Evolutionary conservation across 2,113 vertebrate species (phyloP).

Genomic region (Ginglymostoma cirratum): DNA sequence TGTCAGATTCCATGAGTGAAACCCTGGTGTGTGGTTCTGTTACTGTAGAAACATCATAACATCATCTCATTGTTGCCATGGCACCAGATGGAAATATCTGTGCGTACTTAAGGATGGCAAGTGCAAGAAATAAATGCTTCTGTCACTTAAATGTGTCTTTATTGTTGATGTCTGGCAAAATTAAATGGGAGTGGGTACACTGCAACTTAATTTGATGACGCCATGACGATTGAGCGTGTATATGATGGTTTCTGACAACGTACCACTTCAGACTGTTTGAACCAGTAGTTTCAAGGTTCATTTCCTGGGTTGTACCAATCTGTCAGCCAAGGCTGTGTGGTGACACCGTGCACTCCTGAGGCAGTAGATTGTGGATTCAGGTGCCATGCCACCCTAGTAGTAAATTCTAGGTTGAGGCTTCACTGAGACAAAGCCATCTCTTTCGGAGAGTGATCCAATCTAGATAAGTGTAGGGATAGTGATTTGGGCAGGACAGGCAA

Average conservation of each 20-base stretch:
- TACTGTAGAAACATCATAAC: constrained; percentile 28
- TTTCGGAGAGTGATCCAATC: too few relatives aligned
- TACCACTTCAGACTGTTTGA: not conserved
- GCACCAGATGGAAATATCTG: not conserved
- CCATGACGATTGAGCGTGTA: not conserved
- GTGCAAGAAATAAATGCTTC: not conserved
- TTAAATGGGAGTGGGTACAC: not conserved
- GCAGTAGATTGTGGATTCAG: not conserved
- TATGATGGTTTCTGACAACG: not conserved
- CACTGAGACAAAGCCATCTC: not conserved
- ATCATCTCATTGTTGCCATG: constrained; percentile 24
- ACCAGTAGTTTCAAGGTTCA: not conserved
- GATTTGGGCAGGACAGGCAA: too few relatives aligned
- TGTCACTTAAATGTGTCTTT: not conserved
- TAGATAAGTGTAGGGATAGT: too few relatives aligned
- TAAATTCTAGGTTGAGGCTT: not conserved
- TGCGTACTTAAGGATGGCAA: not conserved
- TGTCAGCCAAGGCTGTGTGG: not conserved
- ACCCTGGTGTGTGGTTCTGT: not conserved
- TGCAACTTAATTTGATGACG: not conserved
- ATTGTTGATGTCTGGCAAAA: not conserved
- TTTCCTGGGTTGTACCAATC: not conserved
- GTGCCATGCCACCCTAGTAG: too few relatives aligned
- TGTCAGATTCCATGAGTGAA: constrained; percentile 28
- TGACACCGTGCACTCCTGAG: not conserved